A percentile compares a stretch with the other conserved stretches of the same genome.
phyloP scores from a whole-genome alignment of 2,888 invertebrate species.

The Orthonychiurus folsomi region DNA sequence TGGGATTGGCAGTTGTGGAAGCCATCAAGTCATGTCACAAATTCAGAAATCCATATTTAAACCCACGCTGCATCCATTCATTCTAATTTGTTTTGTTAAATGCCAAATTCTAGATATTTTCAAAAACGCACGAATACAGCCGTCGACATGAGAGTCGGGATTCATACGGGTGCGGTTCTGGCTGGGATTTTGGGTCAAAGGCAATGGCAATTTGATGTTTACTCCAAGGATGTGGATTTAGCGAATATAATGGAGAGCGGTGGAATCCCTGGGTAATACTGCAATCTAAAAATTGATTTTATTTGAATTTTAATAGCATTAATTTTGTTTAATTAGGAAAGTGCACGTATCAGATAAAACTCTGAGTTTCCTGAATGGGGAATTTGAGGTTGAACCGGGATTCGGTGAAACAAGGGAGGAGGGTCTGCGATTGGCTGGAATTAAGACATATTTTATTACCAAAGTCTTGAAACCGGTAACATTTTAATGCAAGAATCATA shows the following conservation, averaged over 20 bases:
- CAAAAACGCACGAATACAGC: slow-evolving; percentile 86
- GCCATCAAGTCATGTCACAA: slow-evolving; percentile 76
- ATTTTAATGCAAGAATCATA: too few species aligned
- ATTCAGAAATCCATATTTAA: too few species aligned
- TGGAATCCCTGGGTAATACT: slow-evolving; percentile 76
- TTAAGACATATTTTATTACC: slow-evolving; percentile 45
- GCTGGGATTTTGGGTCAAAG: slow-evolving; percentile 87
- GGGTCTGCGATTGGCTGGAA: slow-evolving; percentile 42
- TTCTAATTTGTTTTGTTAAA: too few species aligned
- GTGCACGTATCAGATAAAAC: slow-evolving; percentile 46
- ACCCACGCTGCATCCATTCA: too few species aligned
- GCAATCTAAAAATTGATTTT: too few species aligned
- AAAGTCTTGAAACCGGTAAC: slow-evolving; percentile 44
- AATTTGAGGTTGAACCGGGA: slow-evolving; percentile 45
- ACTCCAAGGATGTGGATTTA: slow-evolving; percentile 86
- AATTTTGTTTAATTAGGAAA: too few species aligned
- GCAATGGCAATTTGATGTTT: slow-evolving; percentile 94
- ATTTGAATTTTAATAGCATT: not conserved
- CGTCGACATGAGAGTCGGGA: slow-evolving; percentile 85
- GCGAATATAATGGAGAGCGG: slow-evolving; percentile 97
- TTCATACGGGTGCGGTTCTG: slow-evolving; percentile 86
- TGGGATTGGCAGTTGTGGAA: slow-evolving; percentile 92
- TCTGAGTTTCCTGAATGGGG: slow-evolving; percentile 42
- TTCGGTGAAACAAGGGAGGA: slow-evolving; percentile 44
- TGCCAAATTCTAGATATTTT: slow-evolving; percentile 60